Conservation (phyloP, 1,140 invertebrate species). For the Drosophila navojoa region DNA sequence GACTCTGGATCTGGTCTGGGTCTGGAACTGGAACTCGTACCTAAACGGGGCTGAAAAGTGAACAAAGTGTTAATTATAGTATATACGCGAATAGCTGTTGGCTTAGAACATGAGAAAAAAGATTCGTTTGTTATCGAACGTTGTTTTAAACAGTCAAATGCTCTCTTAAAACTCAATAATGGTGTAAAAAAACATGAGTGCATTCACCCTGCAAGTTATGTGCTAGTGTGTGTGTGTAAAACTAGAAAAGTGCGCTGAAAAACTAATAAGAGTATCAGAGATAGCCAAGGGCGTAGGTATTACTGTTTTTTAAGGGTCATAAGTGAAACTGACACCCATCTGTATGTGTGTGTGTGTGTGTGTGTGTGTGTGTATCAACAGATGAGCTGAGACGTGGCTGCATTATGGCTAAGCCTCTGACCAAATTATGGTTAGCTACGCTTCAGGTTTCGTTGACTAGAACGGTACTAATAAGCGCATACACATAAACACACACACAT, state of each 20-base stretch:
- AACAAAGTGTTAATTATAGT: conserved; percentile 53
- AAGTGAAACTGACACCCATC: conserved; percentile 38
- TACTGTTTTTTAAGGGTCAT: conserved; percentile 32
- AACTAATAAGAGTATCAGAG: conserved; percentile 44
- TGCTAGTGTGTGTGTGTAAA: conserved; percentile 33
- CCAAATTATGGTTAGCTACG: conserved; percentile 72
- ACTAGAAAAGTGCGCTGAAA: conserved; percentile 57
- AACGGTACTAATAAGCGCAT: conserved; percentile 75
- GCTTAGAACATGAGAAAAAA: conserved; percentile 18
- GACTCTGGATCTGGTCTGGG: conserved; percentile 19
- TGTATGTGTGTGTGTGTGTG: conserved; percentile 17
- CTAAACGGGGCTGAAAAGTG: conserved; percentile 24
- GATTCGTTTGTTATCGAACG: conserved; percentile 43
- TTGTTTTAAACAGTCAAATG: conserved; percentile 43
- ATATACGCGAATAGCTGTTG: conserved; percentile 26
- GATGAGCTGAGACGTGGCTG: conserved; percentile 64
- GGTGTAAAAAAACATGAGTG: conserved; percentile 62
- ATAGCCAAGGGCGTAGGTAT: conserved; percentile 64
- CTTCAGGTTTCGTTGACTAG: conserved; percentile 79
- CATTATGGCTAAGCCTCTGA: conserved; percentile 64
- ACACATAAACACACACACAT: conserved; percentile 22
- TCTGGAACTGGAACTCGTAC: conserved; percentile 15
- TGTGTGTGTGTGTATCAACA: conserved; percentile 22
- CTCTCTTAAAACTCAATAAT: conserved; percentile 22
- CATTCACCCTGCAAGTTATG: conserved; percentile 67